These are phyloP conservation scores for Phalloptychus januarius DNA, from an alignment of 2,797 vertebrate genomes.

Conservation along the genomic window DNA sequence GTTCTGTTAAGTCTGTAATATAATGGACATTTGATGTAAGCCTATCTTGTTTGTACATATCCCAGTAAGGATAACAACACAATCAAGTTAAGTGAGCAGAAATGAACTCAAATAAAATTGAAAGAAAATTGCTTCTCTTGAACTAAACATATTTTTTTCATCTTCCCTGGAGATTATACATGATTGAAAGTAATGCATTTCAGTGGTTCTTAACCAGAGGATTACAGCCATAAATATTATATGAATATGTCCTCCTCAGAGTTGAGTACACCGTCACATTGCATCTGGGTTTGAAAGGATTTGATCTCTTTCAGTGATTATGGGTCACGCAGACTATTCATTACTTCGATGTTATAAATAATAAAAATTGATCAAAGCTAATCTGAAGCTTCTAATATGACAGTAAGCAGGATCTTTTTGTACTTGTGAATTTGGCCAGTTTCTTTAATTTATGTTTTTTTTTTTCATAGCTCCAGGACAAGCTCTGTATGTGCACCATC, in stretches of 20 bases:
- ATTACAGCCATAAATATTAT: slow-evolving; percentile 82
- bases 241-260: slow-evolving; percentile 74
- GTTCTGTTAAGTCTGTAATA: not conserved
- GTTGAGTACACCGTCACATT: slow-evolving; percentile 65
- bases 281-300: slow-evolving; percentile 50
- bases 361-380: not conserved
- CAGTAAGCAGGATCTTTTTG: not conserved
- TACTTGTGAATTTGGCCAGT: slow-evolving; percentile 22
- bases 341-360: not conserved
- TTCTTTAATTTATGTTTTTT: slow-evolving; percentile 30
- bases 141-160: slow-evolving; percentile 70
- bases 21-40: not conserved
- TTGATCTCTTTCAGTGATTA: slow-evolving; percentile 24
- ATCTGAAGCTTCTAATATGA: not conserved
- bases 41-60: not conserved
- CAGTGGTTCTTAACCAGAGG: slow-evolving; percentile 78
- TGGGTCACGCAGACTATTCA: not conserved
- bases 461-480: slow-evolving; percentile 38
- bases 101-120: slow-evolving; percentile 30
- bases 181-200: slow-evolving; percentile 79
- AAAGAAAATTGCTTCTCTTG: slow-evolving; percentile 20
- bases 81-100: slow-evolving; percentile 50
- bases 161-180: slow-evolving; percentile 73
- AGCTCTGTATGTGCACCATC: slow-evolving; percentile 38
- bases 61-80: slow-evolving; percentile 41